Conservation (phyloP, 2,113 vertebrate genomes). For the Furnarius figulus region DNA sequence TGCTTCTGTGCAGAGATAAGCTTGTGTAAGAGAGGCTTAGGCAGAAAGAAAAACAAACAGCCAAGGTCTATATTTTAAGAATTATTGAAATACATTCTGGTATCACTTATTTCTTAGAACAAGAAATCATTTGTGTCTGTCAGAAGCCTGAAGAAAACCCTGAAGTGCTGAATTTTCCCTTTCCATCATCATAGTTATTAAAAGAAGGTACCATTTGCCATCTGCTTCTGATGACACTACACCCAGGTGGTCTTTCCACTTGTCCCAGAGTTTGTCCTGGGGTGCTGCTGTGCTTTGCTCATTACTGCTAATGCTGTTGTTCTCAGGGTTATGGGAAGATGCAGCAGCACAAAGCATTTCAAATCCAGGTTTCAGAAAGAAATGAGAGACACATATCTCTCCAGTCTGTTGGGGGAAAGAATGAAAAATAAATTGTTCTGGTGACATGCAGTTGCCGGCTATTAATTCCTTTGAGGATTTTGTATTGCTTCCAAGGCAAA, state of each 20-base stretch:
- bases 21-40: background rate
- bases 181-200: background rate
- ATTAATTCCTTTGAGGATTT: constrained; percentile 41
- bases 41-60: background rate
- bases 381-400: background rate
- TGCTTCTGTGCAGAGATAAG: background rate
- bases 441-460: constrained; percentile 26
- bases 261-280: background rate
- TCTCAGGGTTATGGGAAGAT: background rate
- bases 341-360: background rate
- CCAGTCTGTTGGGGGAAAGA: background rate
- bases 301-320: background rate
- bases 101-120: background rate
- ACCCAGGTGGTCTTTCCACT: background rate
- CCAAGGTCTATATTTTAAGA: background rate
- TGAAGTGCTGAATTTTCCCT: background rate
- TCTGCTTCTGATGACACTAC: background rate
- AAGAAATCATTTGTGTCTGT: background rate
- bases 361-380: constrained; percentile 17
- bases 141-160: constrained; percentile 1
- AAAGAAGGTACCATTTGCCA: background rate
- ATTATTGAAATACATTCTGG: background rate
- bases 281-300: background rate
- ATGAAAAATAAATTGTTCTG: constrained; percentile 35
- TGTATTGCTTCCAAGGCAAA: constrained; percentile 48